These are phyloP conservation scores for Semnornis frantzii DNA, from an alignment of 2,113 vertebrate species.

Conservation along the genomic window DNA sequence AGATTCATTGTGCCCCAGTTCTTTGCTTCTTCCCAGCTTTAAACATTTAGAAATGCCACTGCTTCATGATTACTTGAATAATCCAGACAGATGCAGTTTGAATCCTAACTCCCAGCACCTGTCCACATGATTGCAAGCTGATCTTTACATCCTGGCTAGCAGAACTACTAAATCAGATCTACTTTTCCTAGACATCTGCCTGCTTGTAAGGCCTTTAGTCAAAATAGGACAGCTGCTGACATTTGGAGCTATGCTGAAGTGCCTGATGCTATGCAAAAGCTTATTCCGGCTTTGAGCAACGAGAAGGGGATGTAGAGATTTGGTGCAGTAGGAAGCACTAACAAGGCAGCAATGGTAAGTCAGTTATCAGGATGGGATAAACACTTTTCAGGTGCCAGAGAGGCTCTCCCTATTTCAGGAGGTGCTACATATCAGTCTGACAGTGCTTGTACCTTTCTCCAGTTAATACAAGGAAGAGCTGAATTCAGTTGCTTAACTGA, in stretches of 20 bases:
- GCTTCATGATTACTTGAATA: background rate
- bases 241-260: background rate
- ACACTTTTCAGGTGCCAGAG: background rate
- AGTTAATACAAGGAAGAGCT: background rate
- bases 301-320: background rate
- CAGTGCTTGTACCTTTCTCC: background rate
- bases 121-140: background rate
- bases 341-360: background rate
- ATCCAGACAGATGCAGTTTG: background rate
- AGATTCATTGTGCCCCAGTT: background rate
- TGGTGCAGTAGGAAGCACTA: background rate
- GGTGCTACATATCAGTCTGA: background rate
- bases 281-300: background rate
- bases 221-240: background rate
- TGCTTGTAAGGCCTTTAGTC: background rate
- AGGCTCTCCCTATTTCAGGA: background rate
- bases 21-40: background rate
- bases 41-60: background rate
- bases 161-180: background rate
- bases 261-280: background rate
- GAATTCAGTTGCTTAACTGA: background rate
- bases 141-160: background rate
- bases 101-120: background rate
- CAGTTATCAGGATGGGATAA: background rate
- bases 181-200: background rate